Evolutionary conservation across 2,113 vertebrate genomes (phyloP).

Genomic region (Hemicordylus capensis): DNA sequence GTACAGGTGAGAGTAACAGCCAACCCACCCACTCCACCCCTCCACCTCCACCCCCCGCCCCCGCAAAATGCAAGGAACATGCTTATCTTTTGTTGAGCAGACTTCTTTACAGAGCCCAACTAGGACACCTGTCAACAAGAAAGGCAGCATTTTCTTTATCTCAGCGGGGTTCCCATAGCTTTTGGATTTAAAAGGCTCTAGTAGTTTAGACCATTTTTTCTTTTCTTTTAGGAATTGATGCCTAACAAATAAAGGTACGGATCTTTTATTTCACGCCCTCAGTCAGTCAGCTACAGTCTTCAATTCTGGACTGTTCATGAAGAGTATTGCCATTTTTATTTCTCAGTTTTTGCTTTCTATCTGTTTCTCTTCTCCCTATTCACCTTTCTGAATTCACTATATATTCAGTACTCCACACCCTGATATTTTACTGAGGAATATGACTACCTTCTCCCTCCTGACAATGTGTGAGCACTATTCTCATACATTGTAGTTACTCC

Average conservation of each 20-base stretch:
- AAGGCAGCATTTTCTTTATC: constrained; percentile 22
- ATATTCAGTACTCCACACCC: neutral
- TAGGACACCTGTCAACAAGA: constrained; percentile 6
- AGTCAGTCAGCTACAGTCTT: neutral
- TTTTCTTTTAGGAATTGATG: constrained; percentile 33
- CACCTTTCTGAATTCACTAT: neutral
- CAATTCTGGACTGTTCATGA: neutral
- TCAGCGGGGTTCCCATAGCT: neutral
- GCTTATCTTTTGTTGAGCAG: constrained; percentile 31
- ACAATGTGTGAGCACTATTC: neutral
- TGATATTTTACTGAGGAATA: neutral
- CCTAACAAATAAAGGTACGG: constrained; percentile 32
- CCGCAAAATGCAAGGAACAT: neutral
- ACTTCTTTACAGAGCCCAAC: constrained; percentile 16
- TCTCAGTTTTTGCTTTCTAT: neutral
- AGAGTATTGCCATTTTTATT: constrained; percentile 22
- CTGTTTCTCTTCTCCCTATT: neutral
- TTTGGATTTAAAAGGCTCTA: neutral
- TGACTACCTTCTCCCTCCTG: neutral
- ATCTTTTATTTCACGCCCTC: constrained; percentile 17
- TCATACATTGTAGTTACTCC: neutral
- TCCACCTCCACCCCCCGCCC: too few species aligned
- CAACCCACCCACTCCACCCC: too few species aligned
- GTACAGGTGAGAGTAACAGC: neutral
- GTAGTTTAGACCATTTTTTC: neutral